Evolutionary conservation across 2,888 invertebrate species (phyloP), one percentile per base, ranked within the genome.

Genomic region (Notodonta ziczac): DNA sequence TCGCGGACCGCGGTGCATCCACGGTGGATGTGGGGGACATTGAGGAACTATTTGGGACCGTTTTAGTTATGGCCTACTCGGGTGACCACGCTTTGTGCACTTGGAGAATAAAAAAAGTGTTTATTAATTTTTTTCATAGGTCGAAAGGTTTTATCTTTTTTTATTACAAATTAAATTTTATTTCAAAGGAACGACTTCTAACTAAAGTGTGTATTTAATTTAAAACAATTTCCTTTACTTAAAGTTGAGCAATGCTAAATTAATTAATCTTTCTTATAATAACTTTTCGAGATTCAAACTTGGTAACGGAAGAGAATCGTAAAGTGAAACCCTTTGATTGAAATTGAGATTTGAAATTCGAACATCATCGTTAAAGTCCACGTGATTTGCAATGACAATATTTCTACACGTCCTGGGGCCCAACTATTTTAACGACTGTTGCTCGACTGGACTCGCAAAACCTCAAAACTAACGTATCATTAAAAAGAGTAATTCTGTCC

Each of bases 1-100:
- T 69, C 78, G 71, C 68, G 61, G 63, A 82, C 69, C 78, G 71
- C 68, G 61, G 63, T 77, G 82, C 77, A 82, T 73, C 74, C 58
- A 64, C 62, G n/a, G 63, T 62, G 62, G 68, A 72, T 67, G 68
- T 70, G 63, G 81, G 82, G 80, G 76, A 76, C 76, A 78, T 68
- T 54, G 66, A 72, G 65, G 59, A 78, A 70, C 66, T 77, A 77
- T 81, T 82, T 79, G 73, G 74, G 63, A 74, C 60, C 68, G 67
- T 71, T 78, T 78, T 71, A 74, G 65, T 73, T 77, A 63, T 70
- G 60, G 65, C 59, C 14, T 44, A 12, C 56, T 62, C 60, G 72
- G 72, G 75, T 71, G 72, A 67, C 70, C 63, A 70, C 14, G 54
- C 46, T 65, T 63, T 65, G n/a, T 39, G 54, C 39, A 54, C 39